A percentile compares a stretch with the other conserved stretches of the same genome.
Evolutionary conservation across 2,797 vertebrate species (phyloP).

Genomic region (Falco columbarius): DNA sequence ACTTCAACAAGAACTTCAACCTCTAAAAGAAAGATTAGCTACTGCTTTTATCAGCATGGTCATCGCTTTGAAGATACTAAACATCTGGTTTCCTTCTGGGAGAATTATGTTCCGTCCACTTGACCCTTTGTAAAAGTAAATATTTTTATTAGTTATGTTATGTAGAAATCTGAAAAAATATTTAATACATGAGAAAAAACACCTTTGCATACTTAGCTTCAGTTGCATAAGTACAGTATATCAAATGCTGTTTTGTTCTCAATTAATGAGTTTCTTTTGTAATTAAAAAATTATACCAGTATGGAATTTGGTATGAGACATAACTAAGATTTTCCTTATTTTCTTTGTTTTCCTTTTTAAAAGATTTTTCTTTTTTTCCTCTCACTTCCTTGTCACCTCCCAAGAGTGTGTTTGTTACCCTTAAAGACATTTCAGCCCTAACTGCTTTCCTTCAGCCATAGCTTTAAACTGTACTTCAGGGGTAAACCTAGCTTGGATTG

Average conservation of each 20-base stretch:
- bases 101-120: conserved; percentile 46
- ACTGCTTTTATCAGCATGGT: background rate
- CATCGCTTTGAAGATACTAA: conserved; percentile 66
- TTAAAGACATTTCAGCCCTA: background rate
- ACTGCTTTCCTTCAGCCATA: background rate
- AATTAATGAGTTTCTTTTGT: background rate
- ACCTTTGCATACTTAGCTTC: background rate
- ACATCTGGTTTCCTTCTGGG: conserved; percentile 71
- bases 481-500: background rate
- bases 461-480: conserved; percentile 2
- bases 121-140: conserved; percentile 58
- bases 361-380: background rate
- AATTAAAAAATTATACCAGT: background rate
- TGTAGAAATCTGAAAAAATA: conserved; percentile 35
- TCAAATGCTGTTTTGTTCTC: background rate
- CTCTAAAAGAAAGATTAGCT: conserved; percentile 40
- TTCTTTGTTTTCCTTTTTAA: background rate
- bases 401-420: background rate
- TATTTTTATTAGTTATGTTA: conserved; percentile 34
- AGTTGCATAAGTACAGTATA: background rate
- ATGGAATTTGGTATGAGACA: background rate
- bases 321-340: background rate
- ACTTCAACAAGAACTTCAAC: conserved; percentile 7
- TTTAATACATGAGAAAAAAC: background rate
- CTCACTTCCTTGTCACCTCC: background rate